A percentile compares a stretch with the other conserved stretches of the same genome.
These are phyloP conservation scores for Odontomyia ornata DNA, from an alignment of 2,888 invertebrate genomes.

Conservation along the genomic window DNA sequence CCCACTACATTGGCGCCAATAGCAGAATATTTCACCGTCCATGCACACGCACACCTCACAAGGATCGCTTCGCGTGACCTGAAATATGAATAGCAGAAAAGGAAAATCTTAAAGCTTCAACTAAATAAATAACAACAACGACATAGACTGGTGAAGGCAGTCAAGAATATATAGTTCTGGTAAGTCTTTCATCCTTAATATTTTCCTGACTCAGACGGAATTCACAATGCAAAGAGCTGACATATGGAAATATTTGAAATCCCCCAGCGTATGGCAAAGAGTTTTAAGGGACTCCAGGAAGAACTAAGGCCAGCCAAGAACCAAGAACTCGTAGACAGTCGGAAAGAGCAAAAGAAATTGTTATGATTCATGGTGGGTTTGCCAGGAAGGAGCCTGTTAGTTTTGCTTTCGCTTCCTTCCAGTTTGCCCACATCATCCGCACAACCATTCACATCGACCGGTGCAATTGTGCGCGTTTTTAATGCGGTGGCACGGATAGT, in stretches of 20 bases:
- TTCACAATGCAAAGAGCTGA: conserved; percentile 41
- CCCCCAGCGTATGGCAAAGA: conserved; percentile 3
- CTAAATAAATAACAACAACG: conserved; percentile 32
- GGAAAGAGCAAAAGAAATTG: conserved; percentile 23
- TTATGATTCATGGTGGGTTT: conserved; percentile 33
- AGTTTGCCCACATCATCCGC: conserved; percentile 3
- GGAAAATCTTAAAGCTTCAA: conserved; percentile 1
- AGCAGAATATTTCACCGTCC: conserved; percentile 73
- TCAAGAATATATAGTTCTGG: not conserved
- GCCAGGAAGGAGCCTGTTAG: conserved; percentile 19
- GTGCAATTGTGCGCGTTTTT: not conserved
- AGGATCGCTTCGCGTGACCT: conserved; percentile 70
- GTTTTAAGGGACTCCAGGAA: not conserved
- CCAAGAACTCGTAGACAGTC: not conserved
- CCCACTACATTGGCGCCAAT: conserved; percentile 69
- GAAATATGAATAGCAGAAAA: conserved; percentile 56
- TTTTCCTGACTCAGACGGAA: conserved; percentile 39
- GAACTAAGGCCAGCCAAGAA: not conserved
- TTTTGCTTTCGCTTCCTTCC: conserved; percentile 5
- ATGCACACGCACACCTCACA: conserved; percentile 73
- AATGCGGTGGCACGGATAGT: conserved; percentile 1
- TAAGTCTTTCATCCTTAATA: not conserved
- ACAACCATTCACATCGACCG: not conserved
- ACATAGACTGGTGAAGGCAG: not conserved
- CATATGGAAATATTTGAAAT: conserved; percentile 37